Conservation (phyloP, 1,140 invertebrate species). For the Solenopsis invicta region DNA sequence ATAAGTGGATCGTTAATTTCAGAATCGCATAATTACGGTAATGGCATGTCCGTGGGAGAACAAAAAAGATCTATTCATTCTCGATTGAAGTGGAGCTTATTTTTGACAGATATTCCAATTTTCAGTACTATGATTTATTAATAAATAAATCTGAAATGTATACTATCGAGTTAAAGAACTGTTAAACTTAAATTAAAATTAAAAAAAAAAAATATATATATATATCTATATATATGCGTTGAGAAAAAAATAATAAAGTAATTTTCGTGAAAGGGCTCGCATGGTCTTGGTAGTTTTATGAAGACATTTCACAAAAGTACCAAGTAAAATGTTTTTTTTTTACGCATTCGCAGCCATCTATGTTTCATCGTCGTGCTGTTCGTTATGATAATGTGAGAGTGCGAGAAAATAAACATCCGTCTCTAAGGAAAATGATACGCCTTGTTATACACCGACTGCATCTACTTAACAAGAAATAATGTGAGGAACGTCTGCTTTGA, state of each 20-base stretch:
- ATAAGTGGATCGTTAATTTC: slow-evolving; percentile 34
- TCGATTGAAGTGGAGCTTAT: neutral
- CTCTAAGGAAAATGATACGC: neutral
- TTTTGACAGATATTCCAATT: neutral
- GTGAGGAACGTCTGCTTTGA: slow-evolving; percentile 34
- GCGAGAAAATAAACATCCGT: neutral
- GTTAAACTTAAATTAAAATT: slow-evolving; percentile 4
- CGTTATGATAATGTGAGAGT: neutral
- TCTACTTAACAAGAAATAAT: slow-evolving; percentile 35
- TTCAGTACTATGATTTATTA: neutral
- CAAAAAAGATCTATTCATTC: slow-evolving; percentile 1
- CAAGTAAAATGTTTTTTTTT: neutral
- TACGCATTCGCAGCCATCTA: neutral
- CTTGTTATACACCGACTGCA: slow-evolving; percentile 6
- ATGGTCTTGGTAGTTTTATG: neutral
- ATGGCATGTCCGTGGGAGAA: neutral
- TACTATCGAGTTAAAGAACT: neutral
- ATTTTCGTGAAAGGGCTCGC: neutral
- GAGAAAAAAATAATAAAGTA: neutral
- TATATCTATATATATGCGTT: no score
- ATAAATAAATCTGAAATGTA: neutral
- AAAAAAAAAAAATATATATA: neutral
- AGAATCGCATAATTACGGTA: slow-evolving; percentile 22
- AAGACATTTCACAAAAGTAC: no score
- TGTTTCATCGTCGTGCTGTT: neutral